Evolutionary conservation across 2,888 invertebrate genomes (phyloP), one percentile per base, ranked within the genome.

Genomic region (Tetragonisca angustula): DNA sequence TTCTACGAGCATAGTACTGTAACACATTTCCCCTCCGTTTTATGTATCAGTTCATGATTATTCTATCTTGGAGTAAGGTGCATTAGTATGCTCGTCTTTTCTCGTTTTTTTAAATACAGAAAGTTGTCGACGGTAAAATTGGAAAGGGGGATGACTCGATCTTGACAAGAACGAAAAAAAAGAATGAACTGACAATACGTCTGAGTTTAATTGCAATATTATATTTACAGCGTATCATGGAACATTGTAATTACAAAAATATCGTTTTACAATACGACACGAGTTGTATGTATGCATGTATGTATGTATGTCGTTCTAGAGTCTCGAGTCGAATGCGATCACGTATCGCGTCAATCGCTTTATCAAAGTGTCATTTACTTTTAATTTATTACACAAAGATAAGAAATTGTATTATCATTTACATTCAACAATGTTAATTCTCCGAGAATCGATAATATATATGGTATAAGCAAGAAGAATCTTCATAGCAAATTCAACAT

Each of bases 171-270:
- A 43, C 43, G 43, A 43, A 9, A 56, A 15, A n/a, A 15, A n/a
- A 15, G 13, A 59, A 27, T 27, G 27, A 54, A 64, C 9, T 21
- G 49, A 56, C 17, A 49, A 24, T 6, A 21, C 4, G 36, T 64
- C 77, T 77, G 67, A 49, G 68, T 88, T 82, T 92, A 91, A 92
- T 92, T 90, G 89, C 89, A 89, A 88, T 92, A 82, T 68, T 49
- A 72, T 83, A 92, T 92, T 91, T 92, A 92, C 92, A 92, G 87
- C 86, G 87, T 87, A 87, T 90, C 79, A 74, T 88, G 88, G 84
- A 88, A 88, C 84, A 89, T 90, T 69, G 86, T 87, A 87, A 88
- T 91, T 91, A 88, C 89, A 90, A 89, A 90, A 89, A 87, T 85
- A 81, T 85, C 61, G 73, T 64, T 74, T 81, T 81, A 78, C 76